These are phyloP conservation scores for Pangasius macronema DNA, from an alignment of 2,797 vertebrate species.

Conservation along the genomic window DNA sequence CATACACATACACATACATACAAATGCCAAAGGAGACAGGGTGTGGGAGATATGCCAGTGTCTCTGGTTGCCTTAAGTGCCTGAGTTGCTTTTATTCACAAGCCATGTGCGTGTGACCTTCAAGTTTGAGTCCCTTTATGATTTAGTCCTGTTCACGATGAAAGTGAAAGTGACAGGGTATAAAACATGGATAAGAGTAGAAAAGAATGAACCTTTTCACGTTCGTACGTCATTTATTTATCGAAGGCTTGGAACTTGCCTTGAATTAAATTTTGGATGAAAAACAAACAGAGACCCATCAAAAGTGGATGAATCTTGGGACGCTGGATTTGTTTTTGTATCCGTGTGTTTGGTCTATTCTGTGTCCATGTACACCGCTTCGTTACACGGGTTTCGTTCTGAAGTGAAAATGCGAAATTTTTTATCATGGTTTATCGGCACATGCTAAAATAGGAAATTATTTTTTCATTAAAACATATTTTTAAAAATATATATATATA, in stretches of 20 bases:
- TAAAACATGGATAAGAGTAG: neutral
- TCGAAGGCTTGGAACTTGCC: neutral
- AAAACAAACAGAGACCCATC: neutral
- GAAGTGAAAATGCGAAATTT: neutral
- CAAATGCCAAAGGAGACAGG: constrained; percentile 13
- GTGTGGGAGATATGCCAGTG: constrained; percentile 1
- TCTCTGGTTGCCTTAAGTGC: constrained; percentile 9
- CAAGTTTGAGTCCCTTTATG: constrained; percentile 19
- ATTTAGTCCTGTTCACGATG: neutral
- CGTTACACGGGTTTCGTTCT: neutral
- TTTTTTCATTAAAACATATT: no score
- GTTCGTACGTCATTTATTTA: neutral
- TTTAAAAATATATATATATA: neutral
- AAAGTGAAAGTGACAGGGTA: neutral
- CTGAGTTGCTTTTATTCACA: neutral
- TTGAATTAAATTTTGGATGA: neutral
- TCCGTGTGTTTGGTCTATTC: neutral
- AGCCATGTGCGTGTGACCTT: constrained; percentile 25
- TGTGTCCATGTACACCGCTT: neutral
- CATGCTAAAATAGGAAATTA: neutral
- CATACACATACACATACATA: neutral
- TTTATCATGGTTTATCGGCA: neutral
- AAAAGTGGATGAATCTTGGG: neutral
- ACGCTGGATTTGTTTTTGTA: neutral
- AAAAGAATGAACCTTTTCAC: neutral